Base-by-base conservation (phyloP, 2,888 invertebrate species). In the Eupithecia exiguata region DNA sequence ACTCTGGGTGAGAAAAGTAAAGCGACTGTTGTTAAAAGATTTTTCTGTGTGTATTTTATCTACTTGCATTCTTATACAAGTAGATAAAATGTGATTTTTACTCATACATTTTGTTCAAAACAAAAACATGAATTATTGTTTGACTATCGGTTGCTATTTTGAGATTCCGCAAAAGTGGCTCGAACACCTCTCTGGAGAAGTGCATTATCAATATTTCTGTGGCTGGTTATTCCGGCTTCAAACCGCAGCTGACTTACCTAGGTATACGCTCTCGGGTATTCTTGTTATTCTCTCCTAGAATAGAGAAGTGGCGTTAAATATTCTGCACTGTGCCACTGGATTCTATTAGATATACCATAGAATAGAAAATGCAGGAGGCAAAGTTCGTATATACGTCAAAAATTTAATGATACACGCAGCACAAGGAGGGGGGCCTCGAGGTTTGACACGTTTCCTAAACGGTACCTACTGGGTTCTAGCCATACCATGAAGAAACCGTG, bases 211-310 rank as follows among this genome's bases (percentile, higher is more conserved):
- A 21, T 43, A 66, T n/a, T 18, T 14, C 21, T 43, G n/a, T 66
- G 14, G 38, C 25, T 18, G 62, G n/a, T 18, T 65, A 38, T 66
- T 21, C 25, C 21, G 2, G 1, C 14, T 66, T 66, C 21, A 25
- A 40, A 21, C 66, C 14, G 40, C 66, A 66, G 21, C 66, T 43
- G 66, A 66, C 40, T 66, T 66, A 69, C 25, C 14, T 70, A 58
- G n/a, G n/a, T 14, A 58, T 58, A 14, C 62, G 21, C 70, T 74
- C 40, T 12, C 16, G 65, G 53, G 61, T 70, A 70, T 68, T 75
- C 75, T 63, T 43, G 75, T 43, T 74, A 78, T 3, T 3, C 30
- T 30, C 72, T 77, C 78, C 75, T 49, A 69, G 70, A 75, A 72
- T 49, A 68, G 63, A 76, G 73, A 66, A 61, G 62, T 70, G 7